phyloP scores from a whole-genome alignment of 2,888 invertebrate species.

The Diogma glabrata region DNA sequence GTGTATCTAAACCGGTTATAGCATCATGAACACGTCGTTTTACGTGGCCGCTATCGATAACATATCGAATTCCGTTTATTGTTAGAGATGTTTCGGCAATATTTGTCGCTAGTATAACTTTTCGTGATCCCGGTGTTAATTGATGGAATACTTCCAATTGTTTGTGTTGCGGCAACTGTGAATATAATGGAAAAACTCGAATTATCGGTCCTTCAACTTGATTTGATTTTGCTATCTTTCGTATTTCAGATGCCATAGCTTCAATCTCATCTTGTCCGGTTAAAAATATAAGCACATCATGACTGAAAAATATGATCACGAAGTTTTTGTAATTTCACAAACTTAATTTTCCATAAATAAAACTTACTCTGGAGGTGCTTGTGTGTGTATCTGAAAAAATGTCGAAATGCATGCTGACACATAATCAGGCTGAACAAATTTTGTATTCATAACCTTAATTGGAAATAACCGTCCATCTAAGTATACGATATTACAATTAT shows the following conservation, averaged over 20 bases:
- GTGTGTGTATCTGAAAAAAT: constrained; percentile 78
- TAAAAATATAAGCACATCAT: constrained; percentile 85
- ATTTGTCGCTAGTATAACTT: constrained; percentile 91
- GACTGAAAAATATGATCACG: constrained; percentile 50
- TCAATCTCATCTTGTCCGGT: constrained; percentile 98
- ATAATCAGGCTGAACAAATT: constrained; percentile 69
- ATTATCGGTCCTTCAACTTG: constrained; percentile 52
- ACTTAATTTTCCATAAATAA: constrained; percentile 3
- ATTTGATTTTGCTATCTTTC: constrained; percentile 54
- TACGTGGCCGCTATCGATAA: constrained; percentile 86
- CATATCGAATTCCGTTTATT: constrained; percentile 81
- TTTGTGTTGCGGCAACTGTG: constrained; percentile 73
- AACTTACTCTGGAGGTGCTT: constrained; percentile 65
- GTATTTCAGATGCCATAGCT: constrained; percentile 61
- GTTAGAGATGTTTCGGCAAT: constrained; percentile 98
- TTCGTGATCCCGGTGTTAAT: constrained; percentile 61
- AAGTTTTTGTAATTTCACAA: too few relatives aligned
- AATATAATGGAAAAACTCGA: constrained; percentile 79
- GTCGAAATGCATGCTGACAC: constrained; percentile 72
- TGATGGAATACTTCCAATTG: constrained; percentile 78
- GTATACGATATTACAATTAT: constrained; percentile 74
- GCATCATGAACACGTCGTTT: constrained; percentile 80
- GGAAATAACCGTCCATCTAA: constrained; percentile 82
- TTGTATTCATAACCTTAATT: constrained; percentile 61
- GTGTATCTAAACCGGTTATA: constrained; percentile 67